Evolutionary conservation across 2,113 vertebrate species (phyloP), one percentile per base, ranked within the genome.

Genomic region (Oncorhynchus nerka): DNA sequence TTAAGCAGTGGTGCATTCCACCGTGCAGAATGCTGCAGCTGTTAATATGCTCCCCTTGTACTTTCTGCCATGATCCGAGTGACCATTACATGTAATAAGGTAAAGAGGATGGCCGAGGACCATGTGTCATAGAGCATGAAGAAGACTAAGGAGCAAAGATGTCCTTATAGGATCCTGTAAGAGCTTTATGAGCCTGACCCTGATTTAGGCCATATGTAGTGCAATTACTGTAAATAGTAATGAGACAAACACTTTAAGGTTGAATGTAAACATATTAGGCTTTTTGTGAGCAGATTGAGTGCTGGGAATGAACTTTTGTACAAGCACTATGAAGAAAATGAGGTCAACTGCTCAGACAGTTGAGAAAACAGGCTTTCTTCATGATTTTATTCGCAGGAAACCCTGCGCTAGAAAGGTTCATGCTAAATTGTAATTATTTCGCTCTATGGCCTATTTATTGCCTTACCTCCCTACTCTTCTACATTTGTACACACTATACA

Each of bases 1-100:
- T 71, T 62, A 68, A 51, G 19, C 51, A 83, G 75, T 64, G 73
- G 62, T 75, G 59, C 72, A 68, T 51, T 87, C 66, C 70, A 79
- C 55, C 68, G 64, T 68, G 75, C 4, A 70, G 30, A 39, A 12
- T 45, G n/a, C 5, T 68, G 15, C 19, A 68, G 11, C 32, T 39
- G 66, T 26, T 67, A 28, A 16, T 32, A 8, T 30, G 19, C 30
- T 71, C 19, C 20, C 9, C 48, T 24, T 57, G 28, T 24, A 39
- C 30, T 8, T 57, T 70, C 72, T 20, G 12, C 59, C 15, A n/a
- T 48, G 5, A 8, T 75, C 39, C 48, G 8, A 71, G 32, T 76
- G 62, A 73, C 1, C 24, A 30, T 75, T 74, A n/a, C 34, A 49
- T 62, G 8, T 16, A 3, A 45, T 67, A 68, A 61, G 45, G 39